Evolutionary conservation across 2,888 invertebrate genomes (phyloP).

Genomic region (Anoncus sp.): DNA sequence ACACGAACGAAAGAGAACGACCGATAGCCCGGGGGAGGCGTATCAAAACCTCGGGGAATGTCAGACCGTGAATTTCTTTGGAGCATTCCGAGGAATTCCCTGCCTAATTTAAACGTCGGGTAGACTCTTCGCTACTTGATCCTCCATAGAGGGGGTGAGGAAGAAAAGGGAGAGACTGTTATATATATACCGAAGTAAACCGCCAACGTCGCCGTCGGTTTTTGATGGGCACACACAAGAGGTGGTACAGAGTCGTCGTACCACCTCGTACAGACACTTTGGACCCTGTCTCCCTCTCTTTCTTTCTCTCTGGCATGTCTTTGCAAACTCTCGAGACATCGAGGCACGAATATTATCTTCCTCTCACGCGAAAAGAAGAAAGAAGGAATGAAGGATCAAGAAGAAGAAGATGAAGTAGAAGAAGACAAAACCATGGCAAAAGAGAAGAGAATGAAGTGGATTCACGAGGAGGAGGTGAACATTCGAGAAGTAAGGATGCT

Average conservation of each 20-base stretch:
- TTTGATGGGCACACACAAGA: constrained; percentile 56
- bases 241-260: constrained; percentile 62
- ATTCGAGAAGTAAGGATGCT: constrained; percentile 37
- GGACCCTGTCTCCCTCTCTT: constrained; percentile 25
- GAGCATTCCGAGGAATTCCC: constrained; percentile 80
- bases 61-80: constrained; percentile 77
- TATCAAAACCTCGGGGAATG: constrained; percentile 80
- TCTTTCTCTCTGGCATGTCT: background rate
- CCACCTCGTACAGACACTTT: constrained; percentile 62
- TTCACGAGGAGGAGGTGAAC: constrained; percentile 41
- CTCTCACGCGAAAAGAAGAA: constrained; percentile 21
- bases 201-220: constrained; percentile 44
- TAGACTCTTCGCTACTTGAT: constrained; percentile 43
- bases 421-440: constrained; percentile 37
- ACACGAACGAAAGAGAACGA: constrained; percentile 67
- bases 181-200: constrained; percentile 35
- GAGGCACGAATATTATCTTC: constrained; percentile 52
- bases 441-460: constrained; percentile 38
- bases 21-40: constrained; percentile 75
- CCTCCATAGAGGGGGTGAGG: constrained; percentile 60
- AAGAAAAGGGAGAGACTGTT: constrained; percentile 21
- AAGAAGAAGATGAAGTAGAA: constrained; percentile 48
- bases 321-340: constrained; percentile 51
- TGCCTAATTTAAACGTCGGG: constrained; percentile 82
- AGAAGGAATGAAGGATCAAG: constrained; percentile 41